These are phyloP conservation scores for Ptyas mucosa DNA, from an alignment of 2,113 vertebrate genomes.

Conservation along the genomic window DNA sequence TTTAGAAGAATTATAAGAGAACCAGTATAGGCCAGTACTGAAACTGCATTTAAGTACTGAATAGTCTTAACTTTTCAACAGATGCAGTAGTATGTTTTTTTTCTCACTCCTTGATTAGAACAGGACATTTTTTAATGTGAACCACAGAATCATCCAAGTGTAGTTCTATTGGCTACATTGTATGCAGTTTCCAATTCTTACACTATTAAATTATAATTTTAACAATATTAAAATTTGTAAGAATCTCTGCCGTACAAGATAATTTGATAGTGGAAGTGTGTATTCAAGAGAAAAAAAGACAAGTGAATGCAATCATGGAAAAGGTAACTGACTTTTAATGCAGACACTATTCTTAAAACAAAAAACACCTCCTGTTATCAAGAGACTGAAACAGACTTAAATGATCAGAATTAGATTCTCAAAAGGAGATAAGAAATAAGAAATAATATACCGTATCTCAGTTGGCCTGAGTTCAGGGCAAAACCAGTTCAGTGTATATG, in stretches of 20 bases:
- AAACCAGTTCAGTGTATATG: neutral
- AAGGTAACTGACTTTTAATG: conserved; percentile 39
- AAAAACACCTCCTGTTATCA: neutral
- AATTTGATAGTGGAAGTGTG: conserved; percentile 34
- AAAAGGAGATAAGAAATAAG: neutral
- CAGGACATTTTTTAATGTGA: neutral
- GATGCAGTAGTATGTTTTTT: neutral
- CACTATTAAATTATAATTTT: neutral
- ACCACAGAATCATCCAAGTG: conserved; percentile 16
- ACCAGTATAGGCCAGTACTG: neutral
- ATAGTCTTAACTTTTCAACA: neutral
- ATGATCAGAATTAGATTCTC: neutral
- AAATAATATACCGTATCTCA: neutral
- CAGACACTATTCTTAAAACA: conserved; percentile 18
- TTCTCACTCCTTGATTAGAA: neutral
- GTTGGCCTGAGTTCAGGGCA: neutral
- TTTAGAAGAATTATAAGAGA: neutral
- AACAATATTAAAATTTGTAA: neutral
- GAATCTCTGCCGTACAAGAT: conserved; percentile 39
- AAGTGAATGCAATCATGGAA: conserved; percentile 36
- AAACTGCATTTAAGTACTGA: neutral
- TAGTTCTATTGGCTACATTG: conserved; percentile 4
- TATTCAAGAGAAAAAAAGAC: conserved; percentile 34
- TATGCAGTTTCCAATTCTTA: conserved; percentile 17
- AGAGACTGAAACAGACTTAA: neutral